Evolutionary conservation across 2,797 vertebrate genomes (phyloP).

Genomic region (Spatula versicolor): DNA sequence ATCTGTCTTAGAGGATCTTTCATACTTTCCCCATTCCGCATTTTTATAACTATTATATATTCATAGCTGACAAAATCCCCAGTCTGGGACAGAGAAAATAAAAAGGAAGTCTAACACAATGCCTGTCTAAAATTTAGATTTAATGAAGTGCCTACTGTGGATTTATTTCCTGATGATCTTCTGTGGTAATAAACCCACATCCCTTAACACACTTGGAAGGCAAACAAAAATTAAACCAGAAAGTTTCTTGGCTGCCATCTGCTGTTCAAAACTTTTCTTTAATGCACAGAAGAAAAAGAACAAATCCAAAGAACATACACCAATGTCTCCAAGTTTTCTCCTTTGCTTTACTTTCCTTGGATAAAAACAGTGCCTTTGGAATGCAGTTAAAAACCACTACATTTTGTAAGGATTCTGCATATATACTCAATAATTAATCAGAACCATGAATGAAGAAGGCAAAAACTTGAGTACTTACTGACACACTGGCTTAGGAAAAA

Average conservation of each 20-base stretch:
- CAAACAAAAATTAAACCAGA: not conserved
- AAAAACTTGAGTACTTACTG: not conserved
- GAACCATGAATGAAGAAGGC: not conserved
- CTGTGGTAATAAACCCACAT: not conserved
- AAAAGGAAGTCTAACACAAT: not conserved
- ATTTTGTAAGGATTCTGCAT: not conserved
- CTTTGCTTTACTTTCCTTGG: not conserved
- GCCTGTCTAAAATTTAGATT: slow-evolving; percentile 25
- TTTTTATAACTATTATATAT: slow-evolving; percentile 12
- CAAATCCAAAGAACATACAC: not conserved
- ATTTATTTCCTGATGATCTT: slow-evolving; percentile 29
- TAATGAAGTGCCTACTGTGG: not conserved
- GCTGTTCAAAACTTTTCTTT: slow-evolving; percentile 47
- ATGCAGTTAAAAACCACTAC: not conserved
- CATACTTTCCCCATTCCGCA: not conserved
- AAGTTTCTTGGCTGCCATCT: slow-evolving; percentile 79
- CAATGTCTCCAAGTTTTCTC: not conserved
- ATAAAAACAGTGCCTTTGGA: not conserved
- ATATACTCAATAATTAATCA: not conserved
- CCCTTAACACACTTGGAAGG: not conserved
- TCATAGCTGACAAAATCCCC: slow-evolving; percentile 10
- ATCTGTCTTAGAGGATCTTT: not conserved
- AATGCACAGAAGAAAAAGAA: not conserved
- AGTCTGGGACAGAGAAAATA: slow-evolving; percentile 10
- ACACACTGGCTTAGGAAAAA: not conserved